Base-by-base conservation (phyloP, 1,140 invertebrate species). In the Eumaeus atala region DNA sequence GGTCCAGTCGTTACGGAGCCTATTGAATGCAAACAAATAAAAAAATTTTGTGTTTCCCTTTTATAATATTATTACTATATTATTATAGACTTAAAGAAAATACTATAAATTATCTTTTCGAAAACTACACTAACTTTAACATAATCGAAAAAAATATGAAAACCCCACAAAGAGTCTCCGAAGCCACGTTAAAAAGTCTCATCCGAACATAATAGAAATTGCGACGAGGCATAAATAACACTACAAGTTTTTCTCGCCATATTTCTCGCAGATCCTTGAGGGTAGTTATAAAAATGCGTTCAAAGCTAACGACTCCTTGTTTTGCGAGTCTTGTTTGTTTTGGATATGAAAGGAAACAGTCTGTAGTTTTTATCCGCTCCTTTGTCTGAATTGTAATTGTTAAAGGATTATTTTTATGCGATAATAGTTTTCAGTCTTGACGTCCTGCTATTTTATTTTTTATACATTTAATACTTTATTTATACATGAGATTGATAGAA, bases 291-390 rank as follows among this genome's bases (percentile, higher is more conserved):
- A 42, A 53, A 53, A 53, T 40, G 18, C 51, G 21, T 40, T 53
- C 51, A 53, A 53, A 53, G 51, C 51, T 53, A 53, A 53, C 51
- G 51, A 53, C 51, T 53, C 51, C 38, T 40, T 53, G 51, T 53
- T 53, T 53, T 37, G 11, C 40, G 51, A 16, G 17, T 8, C 51
- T 53, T 21, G 51, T 53, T 53, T 53, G 51, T 53, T 53, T 53
- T 40, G 51, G 51, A 53, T 42, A 53, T 53, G 51, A 53, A 53
- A 53, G 51, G 37, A 53, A 53, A 52, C 18, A 40, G 17, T 18
- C 12, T 44, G 2, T 17, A 9, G 14, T 9, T 44, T 44, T 17
- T 9, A 40, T 12, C 6, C 21, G 21, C 21, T 28, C 21, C 38
- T 40, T 16, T 40, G 9, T 10, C 5, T 12, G 38, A 0, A 40